Base-by-base conservation (phyloP, 2,888 invertebrate species). In the Ornithoptera alexandrae region DNA sequence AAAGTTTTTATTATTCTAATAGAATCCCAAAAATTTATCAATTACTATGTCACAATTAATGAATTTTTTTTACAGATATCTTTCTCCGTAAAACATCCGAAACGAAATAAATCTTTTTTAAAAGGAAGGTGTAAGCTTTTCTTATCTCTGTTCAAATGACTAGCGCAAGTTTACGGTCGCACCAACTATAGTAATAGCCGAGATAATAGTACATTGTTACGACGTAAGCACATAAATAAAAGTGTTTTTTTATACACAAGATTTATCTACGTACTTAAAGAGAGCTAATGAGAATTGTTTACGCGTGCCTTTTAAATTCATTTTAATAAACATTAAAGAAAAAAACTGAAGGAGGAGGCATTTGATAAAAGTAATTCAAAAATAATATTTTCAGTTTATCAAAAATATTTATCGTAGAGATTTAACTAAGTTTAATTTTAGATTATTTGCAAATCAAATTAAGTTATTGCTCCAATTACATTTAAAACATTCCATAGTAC, bases 121-220 rank as follows among this genome's bases (percentile, higher is more conserved):
- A 65, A 42, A 50, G 71, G 62, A 72, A 72, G 71, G 68, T 75
- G 72, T 74, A 71, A 67, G 62, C 65, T 68, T 72, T 73, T 67
- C 72, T 73, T 72, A 76, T 76, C 74, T 81, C 80, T 81, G 71
- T 73, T 73, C 69, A 62, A 68, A 68, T 69, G 76, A 74, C 71
- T 65, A 70, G 71, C 72, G 72, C 78, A 84, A 84, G 85, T 86
- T 85, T 86, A 85, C 79, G 84, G 79, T 74, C 81, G 82, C 82
- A 79, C 78, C 76, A 76, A 80, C 78, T 80, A 76, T 74, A 72
- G 72, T 72, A 67, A 71, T 78, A 79, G 79, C 80, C 81, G 79
- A 81, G 80, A 85, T 83, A 84, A 84, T 84, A 72, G 74, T 15
- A 63, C 50, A 20, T 10, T 58, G 18, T 58, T 58, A 58, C 57